Percentiles rank a stretch among this genome's conserved stretches.
Conservation (phyloP, 2,113 vertebrate genomes). For the Polypterus bichir region DNA sequence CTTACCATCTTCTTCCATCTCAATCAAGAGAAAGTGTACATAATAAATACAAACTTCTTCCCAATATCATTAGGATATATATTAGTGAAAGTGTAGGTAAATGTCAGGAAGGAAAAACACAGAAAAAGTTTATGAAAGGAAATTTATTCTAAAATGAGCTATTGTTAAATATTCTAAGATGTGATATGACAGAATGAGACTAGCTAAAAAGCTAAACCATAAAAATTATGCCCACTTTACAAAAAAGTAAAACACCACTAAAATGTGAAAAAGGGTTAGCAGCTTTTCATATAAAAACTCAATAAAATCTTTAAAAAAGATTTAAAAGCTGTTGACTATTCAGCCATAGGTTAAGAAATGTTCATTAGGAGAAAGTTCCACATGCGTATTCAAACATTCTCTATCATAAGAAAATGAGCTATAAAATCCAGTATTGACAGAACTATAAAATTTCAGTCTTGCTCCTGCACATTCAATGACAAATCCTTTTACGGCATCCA, state of each 20-base stretch:
- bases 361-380: neutral
- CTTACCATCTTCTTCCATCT: too few species aligned
- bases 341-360: neutral
- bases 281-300: neutral
- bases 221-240: neutral
- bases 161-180: neutral
- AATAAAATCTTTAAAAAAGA: neutral
- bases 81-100: too few species aligned
- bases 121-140: neutral
- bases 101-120: neutral
- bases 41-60: too few species aligned
- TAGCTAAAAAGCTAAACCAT: too few species aligned
- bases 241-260: neutral
- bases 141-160: neutral
- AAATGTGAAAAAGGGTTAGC: neutral
- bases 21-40: too few species aligned
- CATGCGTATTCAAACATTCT: too few species aligned
- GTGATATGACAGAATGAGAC: too few species aligned
- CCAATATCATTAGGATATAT: too few species aligned
- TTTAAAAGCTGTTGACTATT: neutral
- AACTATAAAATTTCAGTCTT: conserved; percentile 11
- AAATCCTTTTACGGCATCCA: conserved; percentile 33
- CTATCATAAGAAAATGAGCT: neutral
- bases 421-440: neutral
- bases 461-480: conserved; percentile 28